Percentiles rank a stretch among this genome's conserved stretches.
Evolutionary conservation across 2,797 vertebrate species (phyloP).

Genomic region (Gambelia wislizenii): DNA sequence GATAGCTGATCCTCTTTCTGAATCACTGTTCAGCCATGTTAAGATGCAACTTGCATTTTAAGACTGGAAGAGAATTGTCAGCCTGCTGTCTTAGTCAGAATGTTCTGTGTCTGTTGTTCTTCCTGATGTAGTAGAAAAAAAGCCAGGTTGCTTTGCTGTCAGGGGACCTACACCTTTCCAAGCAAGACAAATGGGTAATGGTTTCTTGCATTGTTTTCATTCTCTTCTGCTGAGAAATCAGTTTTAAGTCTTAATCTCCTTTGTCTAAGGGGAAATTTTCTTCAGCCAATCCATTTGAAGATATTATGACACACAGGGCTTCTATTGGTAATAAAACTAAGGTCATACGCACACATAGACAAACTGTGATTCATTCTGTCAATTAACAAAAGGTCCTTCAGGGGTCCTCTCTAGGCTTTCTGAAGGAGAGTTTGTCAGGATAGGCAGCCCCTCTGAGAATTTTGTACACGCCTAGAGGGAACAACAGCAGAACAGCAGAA

Average conservation of each 20-base stretch:
- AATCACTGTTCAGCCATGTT: not conserved
- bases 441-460: too few relatives aligned
- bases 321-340: not conserved
- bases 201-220: not conserved
- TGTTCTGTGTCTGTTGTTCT: not conserved
- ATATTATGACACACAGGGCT: not conserved
- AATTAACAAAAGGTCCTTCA: not conserved
- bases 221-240: not conserved
- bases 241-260: not conserved
- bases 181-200: not conserved
- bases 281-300: not conserved
- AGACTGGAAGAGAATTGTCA: not conserved
- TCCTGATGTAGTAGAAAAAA: not conserved
- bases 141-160: not conserved
- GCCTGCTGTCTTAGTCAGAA: not conserved
- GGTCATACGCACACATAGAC: not conserved
- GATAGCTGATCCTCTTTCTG: not conserved
- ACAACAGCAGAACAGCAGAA: too few relatives aligned
- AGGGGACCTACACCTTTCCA: not conserved
- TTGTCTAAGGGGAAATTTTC: not conserved
- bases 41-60: not conserved
- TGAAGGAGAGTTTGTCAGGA: not conserved
- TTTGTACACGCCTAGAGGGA: too few relatives aligned
- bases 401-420: not conserved
- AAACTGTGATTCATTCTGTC: not conserved